A percentile compares a stretch with the other conserved stretches of the same genome.
Evolutionary conservation across 2,797 vertebrate genomes (phyloP).

Genomic region (Danio albolineatus): DNA sequence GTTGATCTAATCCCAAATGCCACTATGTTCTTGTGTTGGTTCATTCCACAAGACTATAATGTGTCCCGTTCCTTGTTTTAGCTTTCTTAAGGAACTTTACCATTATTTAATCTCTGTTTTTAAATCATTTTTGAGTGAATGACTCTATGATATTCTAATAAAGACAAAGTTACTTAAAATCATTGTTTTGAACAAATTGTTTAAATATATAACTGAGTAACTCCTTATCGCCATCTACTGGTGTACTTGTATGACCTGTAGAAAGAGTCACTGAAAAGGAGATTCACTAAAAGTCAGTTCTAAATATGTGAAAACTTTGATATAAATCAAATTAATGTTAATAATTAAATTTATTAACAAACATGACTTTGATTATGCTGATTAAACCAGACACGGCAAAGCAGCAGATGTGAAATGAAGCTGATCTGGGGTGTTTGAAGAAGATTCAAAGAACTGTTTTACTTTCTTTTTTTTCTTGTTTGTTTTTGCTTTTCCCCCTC

Average conservation of each 20-base stretch:
- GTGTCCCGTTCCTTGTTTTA: too few species aligned
- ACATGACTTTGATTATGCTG: constrained; percentile 43
- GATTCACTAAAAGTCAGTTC: background rate
- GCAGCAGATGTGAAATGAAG: constrained; percentile 68
- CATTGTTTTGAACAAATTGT: background rate
- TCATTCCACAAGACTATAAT: too few species aligned
- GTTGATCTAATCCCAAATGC: too few species aligned
- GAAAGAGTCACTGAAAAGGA: background rate
- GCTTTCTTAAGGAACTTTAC: too few species aligned
- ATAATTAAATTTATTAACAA: constrained; percentile 18
- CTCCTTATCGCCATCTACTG: background rate
- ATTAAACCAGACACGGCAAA: constrained; percentile 50
- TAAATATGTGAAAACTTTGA: background rate
- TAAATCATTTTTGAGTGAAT: background rate
- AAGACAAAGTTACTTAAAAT: background rate
- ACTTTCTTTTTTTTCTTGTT: constrained; percentile 68
- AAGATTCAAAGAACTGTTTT: constrained; percentile 72
- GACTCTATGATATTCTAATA: background rate
- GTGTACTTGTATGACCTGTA: background rate
- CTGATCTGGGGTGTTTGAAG: constrained; percentile 73
- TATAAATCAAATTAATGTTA: constrained; percentile 22
- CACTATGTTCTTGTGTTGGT: too few species aligned
- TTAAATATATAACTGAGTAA: background rate
- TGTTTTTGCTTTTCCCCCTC: constrained; percentile 76
- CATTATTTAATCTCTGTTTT: constrained; percentile 71